These are phyloP conservation scores for Sarcophaga variegata DNA, from an alignment of 2,888 invertebrate species.

Conservation along the genomic window DNA sequence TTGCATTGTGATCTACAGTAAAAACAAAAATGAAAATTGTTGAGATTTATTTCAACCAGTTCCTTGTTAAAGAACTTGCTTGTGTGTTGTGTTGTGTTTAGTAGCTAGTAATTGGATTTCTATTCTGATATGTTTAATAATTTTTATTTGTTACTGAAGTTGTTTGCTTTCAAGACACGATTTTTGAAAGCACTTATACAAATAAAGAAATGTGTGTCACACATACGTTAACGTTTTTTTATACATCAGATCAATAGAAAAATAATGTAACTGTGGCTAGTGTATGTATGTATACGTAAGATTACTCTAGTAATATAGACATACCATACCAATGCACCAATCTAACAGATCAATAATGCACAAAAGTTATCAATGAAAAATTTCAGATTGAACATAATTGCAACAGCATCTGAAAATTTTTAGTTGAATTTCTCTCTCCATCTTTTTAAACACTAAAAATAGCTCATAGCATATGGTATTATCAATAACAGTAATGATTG, in stretches of 20 bases:
- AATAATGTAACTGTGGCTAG: not conserved
- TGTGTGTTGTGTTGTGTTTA: constrained; percentile 35
- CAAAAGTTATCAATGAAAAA: not conserved
- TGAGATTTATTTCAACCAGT: constrained; percentile 61
- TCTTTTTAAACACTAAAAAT: not conserved
- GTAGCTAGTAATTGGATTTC: constrained; percentile 34
- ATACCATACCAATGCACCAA: not conserved
- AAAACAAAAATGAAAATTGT: constrained; percentile 35
- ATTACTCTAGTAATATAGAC: not conserved
- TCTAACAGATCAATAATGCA: not conserved
- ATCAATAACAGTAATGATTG: not conserved
- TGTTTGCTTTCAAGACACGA: constrained; percentile 54
- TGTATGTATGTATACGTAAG: not conserved
- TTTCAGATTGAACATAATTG: not conserved
- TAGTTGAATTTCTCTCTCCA: too few relatives aligned
- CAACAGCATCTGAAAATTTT: not conserved
- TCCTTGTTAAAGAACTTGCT: constrained; percentile 69
- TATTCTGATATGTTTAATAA: constrained; percentile 34
- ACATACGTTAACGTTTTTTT: constrained; percentile 21
- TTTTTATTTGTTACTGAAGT: constrained; percentile 20
- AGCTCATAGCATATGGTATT: not conserved
- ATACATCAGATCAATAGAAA: not conserved
- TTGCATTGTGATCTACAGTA: constrained; percentile 45
- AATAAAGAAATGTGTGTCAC: constrained; percentile 64
- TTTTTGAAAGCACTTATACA: constrained; percentile 58